Conservation (phyloP, 2,888 invertebrate species). For the Papilio elwesi region DNA sequence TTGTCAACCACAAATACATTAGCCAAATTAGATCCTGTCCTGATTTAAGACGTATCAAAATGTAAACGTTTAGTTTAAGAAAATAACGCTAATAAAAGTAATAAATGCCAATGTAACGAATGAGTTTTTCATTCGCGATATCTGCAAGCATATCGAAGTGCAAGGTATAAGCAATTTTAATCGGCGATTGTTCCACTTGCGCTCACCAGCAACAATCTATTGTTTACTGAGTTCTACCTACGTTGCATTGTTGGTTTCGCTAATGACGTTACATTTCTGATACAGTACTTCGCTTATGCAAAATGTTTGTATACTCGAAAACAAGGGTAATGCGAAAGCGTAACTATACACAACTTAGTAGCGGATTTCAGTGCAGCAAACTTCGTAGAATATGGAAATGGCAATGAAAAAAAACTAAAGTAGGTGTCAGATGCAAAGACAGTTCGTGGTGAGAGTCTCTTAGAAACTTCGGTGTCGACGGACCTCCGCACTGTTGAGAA, state of each 20-base stretch:
- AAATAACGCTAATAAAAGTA: slow-evolving; percentile 40
- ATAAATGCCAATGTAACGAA: slow-evolving; percentile 47
- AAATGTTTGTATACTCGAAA: slow-evolving; percentile 22
- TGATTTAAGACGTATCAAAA: slow-evolving; percentile 16
- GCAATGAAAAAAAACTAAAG: slow-evolving; percentile 69
- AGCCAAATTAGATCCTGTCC: background rate
- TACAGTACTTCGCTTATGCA: slow-evolving; percentile 6
- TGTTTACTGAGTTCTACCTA: slow-evolving; percentile 55
- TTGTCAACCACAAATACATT: too few relatives aligned
- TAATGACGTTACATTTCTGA: slow-evolving; percentile 35
- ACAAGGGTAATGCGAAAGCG: slow-evolving; percentile 26
- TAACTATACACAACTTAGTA: slow-evolving; percentile 26
- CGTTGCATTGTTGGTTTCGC: slow-evolving; percentile 34
- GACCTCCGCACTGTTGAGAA: slow-evolving; percentile 50
- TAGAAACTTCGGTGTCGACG: slow-evolving; percentile 62
- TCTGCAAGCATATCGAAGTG: slow-evolving; percentile 63
- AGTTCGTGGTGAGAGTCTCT: slow-evolving; percentile 66
- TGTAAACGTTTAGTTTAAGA: slow-evolving; percentile 9
- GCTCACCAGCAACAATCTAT: slow-evolving; percentile 67
- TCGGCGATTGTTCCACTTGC: slow-evolving; percentile 76
- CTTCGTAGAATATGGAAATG: slow-evolving; percentile 70
- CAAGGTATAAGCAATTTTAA: slow-evolving; percentile 79
- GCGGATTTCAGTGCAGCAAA: slow-evolving; percentile 59
- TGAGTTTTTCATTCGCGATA: slow-evolving; percentile 54
- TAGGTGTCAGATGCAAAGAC: slow-evolving; percentile 79